These are phyloP conservation scores for Eulithis prunata DNA, from an alignment of 2,888 invertebrate genomes.

Conservation along the genomic window DNA sequence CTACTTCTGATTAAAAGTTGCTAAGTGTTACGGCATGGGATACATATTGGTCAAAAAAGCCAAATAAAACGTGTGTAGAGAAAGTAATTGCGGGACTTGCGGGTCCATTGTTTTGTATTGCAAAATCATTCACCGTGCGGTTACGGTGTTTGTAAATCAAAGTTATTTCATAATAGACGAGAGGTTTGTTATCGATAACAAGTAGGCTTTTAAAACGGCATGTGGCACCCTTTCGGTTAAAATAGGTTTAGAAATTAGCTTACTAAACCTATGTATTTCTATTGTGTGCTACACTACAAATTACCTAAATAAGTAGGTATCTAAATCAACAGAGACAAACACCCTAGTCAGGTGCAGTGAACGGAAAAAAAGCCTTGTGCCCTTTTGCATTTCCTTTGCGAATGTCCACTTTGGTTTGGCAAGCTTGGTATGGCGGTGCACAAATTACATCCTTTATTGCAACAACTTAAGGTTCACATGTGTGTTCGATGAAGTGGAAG, in stretches of 20 bases:
- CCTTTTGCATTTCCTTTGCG: conserved; percentile 46
- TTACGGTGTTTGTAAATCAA: background rate
- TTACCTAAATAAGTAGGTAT: background rate
- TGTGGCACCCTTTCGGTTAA: no score
- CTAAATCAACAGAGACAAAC: conserved; percentile 24
- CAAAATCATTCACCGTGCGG: conserved; percentile 12
- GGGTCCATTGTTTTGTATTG: conserved; percentile 13
- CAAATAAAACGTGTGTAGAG: conserved; percentile 4
- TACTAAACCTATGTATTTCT: no score
- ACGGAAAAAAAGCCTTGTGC: conserved; percentile 53
- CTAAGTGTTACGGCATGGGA: no score
- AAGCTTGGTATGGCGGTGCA: conserved; percentile 3
- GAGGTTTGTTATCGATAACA: conserved; percentile 2
- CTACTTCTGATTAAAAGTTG: no score
- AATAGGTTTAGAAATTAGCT: no score
- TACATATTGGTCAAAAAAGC: background rate
- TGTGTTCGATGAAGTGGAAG: conserved; percentile 33
- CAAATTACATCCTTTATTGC: conserved; percentile 17
- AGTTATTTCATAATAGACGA: conserved; percentile 5
- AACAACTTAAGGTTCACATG: conserved; percentile 22
- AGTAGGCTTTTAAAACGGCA: background rate
- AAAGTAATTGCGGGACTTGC: conserved; percentile 1
- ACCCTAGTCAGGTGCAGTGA: conserved; percentile 43
- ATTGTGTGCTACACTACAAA: no score
- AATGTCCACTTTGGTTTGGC: conserved; percentile 30